Base-by-base conservation (phyloP, 2,113 vertebrate species). In the Lates calcarifer region DNA sequence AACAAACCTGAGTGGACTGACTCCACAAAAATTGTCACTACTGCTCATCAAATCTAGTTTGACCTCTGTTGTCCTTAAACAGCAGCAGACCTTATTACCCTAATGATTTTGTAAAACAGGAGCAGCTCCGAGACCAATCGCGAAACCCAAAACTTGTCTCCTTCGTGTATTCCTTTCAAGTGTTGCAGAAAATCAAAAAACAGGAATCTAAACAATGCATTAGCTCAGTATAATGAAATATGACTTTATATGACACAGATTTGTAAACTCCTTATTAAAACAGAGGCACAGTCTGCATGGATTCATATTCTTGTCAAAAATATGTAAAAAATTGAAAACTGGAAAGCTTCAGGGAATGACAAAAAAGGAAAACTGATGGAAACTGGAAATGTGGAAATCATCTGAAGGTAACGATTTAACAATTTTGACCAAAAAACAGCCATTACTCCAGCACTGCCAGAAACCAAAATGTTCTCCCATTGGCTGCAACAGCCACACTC, bases 41-140 rank as follows among this genome's bases (percentile, higher is more conserved):
- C 43, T 47, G 47, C 26, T 85, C 18, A 56, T 71, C 39, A 63
- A 53, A 87, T 82, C 64, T 65, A 31, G 75, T 80, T 68, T 74
- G 64, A 80, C 28, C 61, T 70, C 29, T 24, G 37, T 37, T 77
- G 81, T 77, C 64, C 67, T 82, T 15, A 72, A 72, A 9, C 22
- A 22, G 60, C 73, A 62, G 43, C 61, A 67, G 68, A 55, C 57
- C 39, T 60, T 49, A 72, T 70, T 71, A 57, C 18, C 26, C 33
- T 70, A 73, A 74, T 79, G 61, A 39, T 64, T 63, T 45, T 45
- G 65, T n/a, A 77, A 69, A 77, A 43, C 43, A 39, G 56, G 26
- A 80, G 53, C 45, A 49, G 37, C 49, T 80, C 20, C 33, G 37
- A 76, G 29, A 79, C 35, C 31, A 75, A 75, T 49, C 15, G 45